Percentiles rank a stretch among this genome's conserved stretches.
phyloP scores from a whole-genome alignment of 2,797 vertebrate genomes.

The Apodemus agrarius region DNA sequence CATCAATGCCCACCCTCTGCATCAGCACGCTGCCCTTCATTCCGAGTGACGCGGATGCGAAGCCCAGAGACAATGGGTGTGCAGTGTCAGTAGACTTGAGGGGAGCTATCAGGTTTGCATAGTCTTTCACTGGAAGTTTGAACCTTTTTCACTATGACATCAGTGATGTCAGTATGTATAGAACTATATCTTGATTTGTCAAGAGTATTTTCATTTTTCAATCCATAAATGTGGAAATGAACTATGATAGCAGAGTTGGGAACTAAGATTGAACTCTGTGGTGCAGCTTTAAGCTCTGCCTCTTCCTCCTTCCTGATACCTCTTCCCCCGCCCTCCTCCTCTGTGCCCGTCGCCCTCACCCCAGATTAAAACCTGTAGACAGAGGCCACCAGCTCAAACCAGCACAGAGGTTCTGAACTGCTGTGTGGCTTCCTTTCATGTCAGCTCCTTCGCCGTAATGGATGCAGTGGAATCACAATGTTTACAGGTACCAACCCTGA shows the following conservation, averaged over 20 bases:
- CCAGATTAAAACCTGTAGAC: constrained; percentile 87
- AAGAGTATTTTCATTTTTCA: constrained; percentile 98
- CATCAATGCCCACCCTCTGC: too few species aligned
- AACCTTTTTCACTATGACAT: constrained; percentile 97
- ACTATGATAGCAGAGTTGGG: constrained; percentile 89
- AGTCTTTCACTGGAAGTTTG: constrained; percentile 97
- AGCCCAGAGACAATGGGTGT: too few species aligned
- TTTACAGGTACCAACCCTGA: constrained; percentile 94
- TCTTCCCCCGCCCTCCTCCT: constrained; percentile 28
- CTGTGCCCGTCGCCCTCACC: constrained; percentile 67
- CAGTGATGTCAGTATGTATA: constrained; percentile 99
- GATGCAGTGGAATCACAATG: constrained; percentile 93
- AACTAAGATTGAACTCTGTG: constrained; percentile 92
- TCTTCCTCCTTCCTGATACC: constrained; percentile 78
- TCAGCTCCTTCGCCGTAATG: constrained; percentile 87
- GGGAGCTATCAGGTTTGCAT: constrained; percentile 90
- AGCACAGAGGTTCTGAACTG: constrained; percentile 90
- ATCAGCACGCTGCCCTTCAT: too few species aligned
- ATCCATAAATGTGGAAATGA: constrained; percentile 93
- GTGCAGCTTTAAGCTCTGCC: constrained; percentile 93
- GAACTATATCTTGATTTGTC: constrained; percentile 99
- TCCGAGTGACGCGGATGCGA: too few species aligned
- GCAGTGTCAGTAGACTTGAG: constrained; percentile 89
- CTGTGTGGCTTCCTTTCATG: constrained; percentile 91
- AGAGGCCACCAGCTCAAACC: constrained; percentile 88